Percentiles rank a stretch among this genome's conserved stretches.
These are phyloP conservation scores for Puntigrus tetrazona DNA, from an alignment of 2,113 vertebrate genomes.

Conservation along the genomic window DNA sequence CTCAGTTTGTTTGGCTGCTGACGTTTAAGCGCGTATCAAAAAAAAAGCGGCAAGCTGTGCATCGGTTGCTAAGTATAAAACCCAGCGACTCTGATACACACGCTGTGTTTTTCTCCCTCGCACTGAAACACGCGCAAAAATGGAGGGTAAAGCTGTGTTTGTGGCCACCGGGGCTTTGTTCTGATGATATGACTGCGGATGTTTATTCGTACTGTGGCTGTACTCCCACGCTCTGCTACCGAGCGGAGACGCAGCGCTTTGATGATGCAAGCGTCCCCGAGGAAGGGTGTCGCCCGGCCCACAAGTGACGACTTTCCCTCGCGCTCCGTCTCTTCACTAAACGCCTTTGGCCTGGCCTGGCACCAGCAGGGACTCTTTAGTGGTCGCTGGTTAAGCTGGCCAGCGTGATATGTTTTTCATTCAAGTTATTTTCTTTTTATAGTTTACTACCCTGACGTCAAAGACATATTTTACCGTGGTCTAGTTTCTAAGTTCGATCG, in stretches of 20 bases:
- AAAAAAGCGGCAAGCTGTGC: conserved; percentile 3
- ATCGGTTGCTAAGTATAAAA: background rate
- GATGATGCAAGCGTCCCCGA: conserved; percentile 61
- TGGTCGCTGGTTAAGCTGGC: conserved; percentile 59
- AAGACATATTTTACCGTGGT: conserved; percentile 6
- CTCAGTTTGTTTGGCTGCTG: background rate
- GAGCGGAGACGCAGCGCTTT: conserved; percentile 39
- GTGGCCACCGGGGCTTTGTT: conserved; percentile 40
- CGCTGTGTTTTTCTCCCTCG: background rate
- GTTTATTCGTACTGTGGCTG: conserved; percentile 38
- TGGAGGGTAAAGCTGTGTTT: conserved; percentile 49
- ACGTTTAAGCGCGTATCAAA: background rate
- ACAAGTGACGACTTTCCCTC: conserved; percentile 60
- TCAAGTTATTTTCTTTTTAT: conserved; percentile 30
- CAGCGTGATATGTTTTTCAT: conserved; percentile 41
- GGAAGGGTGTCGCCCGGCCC: conserved; percentile 52
- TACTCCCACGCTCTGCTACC: conserved; percentile 43
- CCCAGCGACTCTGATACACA: background rate
- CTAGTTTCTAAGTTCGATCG: conserved; percentile 7
- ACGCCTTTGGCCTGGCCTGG: conserved; percentile 43
- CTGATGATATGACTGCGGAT: conserved; percentile 2
- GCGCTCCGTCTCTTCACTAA: conserved; percentile 19
- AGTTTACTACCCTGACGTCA: conserved; percentile 29
- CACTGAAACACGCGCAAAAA: conserved; percentile 54
- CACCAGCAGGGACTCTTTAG: conserved; percentile 54